Base-by-base conservation (phyloP, 2,797 vertebrate species). In the Zalophus californianus region DNA sequence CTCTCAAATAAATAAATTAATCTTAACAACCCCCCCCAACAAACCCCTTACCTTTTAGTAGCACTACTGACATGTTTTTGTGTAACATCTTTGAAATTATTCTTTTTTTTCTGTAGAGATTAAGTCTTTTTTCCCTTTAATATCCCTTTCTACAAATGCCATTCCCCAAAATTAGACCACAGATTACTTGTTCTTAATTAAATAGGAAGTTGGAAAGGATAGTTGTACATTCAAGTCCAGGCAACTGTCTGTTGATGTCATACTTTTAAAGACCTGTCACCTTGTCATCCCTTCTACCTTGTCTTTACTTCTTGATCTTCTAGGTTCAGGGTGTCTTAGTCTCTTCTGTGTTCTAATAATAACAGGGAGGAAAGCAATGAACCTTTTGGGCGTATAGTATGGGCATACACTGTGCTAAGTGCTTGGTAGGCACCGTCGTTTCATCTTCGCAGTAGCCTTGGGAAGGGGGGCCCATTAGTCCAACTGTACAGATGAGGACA, bases 151-250 rank as follows among this genome's bases (percentile, higher is more conserved):
- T 80, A 32, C 10, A 94, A 50, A 93, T 80, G 20, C 13, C 64
- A n/a, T 60, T 95, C 48, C 72, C 38, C 7, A 92, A 44, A 85
- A 58, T 86, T 72, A 79, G 62, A 62, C n/a, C 58, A 52, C 15
- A 77, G 78, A 70, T 75, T 70, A 75, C 23, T 90, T 90, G 35
- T 80, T 90, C 86, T 85, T 86, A 77, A 68, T 86, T 90, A 90
- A 95, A 94, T 38, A 82, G 79, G 91, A 94, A 87, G 38, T 35
- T 79, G 83, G 91, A 75, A 56, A 80, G 41, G 27, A 56, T 50
- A 25, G 80, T 89, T 90, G 44, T 70, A 41, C 14, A 38, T 80
- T 70, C 72, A 85, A 73, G 83, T 75, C 50, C 32, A 35, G 64
- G 23, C 64, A 64, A 32, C 64, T 48, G 48, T 64, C 83, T 85